Evolutionary conservation across 92 coral and sea anemone species (phyloP).

Genomic region (Metridium senile): DNA sequence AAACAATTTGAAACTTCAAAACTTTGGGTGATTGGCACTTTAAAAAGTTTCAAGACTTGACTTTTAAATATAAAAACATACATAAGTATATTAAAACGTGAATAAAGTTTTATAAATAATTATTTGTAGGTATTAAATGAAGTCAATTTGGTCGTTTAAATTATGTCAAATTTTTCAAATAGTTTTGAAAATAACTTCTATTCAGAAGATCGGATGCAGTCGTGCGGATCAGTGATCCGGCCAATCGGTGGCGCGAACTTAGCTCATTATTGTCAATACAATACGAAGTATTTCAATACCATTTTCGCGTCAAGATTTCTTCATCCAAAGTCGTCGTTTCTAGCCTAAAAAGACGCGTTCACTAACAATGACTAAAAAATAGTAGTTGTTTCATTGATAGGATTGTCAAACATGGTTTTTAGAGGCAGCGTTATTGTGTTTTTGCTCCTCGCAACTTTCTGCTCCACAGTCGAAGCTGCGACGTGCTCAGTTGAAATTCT

Average conservation of each 20-base stretch:
- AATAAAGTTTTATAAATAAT: no score
- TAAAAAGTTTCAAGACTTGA: no score
- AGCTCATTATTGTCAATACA: constrained; percentile 52
- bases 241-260: constrained; percentile 54
- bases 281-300: constrained; percentile 37
- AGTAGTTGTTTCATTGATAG: background rate
- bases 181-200: constrained; percentile 14
- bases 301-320: background rate
- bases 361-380: constrained; percentile 4
- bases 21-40: no score
- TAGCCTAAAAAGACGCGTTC: background rate
- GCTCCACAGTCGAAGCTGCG: constrained; percentile 24
- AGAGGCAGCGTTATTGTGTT: background rate
- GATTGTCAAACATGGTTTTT: background rate
- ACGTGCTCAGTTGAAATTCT: constrained; percentile 59
- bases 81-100: no score
- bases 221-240: constrained; percentile 31
- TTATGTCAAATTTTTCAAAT: constrained; percentile 36
- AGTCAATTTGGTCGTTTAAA: background rate
- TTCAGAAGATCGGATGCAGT: background rate
- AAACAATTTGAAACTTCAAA: background rate
- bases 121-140: no score
- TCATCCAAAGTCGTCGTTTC: background rate
- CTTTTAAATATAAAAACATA: no score
- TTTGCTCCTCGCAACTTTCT: background rate